Base-by-base conservation (phyloP, 1,140 invertebrate genomes). In the Tetramorium simillimum region DNA sequence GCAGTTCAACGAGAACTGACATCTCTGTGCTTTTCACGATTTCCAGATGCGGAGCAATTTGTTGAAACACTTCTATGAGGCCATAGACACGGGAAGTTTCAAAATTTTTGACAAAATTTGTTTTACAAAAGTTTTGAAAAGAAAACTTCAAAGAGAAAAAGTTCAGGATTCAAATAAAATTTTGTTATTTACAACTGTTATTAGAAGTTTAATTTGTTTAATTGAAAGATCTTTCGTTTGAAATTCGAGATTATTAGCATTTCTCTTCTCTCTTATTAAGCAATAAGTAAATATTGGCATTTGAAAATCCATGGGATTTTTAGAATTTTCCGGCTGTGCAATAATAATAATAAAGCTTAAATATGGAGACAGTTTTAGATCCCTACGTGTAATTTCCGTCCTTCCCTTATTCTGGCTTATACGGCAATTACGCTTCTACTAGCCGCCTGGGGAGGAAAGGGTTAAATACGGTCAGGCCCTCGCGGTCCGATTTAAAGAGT, bases 401-500 rank as follows among this genome's bases (percentile, higher is more conserved):
- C 18, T 49, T 76, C 28, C 40, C 40, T 65, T 78, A 56, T 49
- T 78, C 58, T 33, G 5, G 2, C 10, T 7, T 37, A 9, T 14
- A 63, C 3, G 12, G 46, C n/a, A 56, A 53, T 69, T 70, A 21
- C 24, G 46, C 16, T 16, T 67, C 28, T 69, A 33, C 16, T 65
- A 24, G n/a, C 14, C 51, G 51, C n/a, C 37, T 56, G 67, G 12
- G 40, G 21, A 73, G 24, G 21, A 33, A 82, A 72, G 67, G 67
- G 53, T 37, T 82, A 72, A 70, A 69, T 14, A 56, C 16, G 65
- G 21, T 51, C 49, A 43, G 49, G 21, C 28, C 9, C 28, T 80
- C 28, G 28, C 60, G 85, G 67, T 69, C 49, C 73, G 76, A 85
- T 85, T 88, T 82, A 81, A 87, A 88, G 76, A 70, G 62, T 86